phyloP scores from a whole-genome alignment of 2,797 vertebrate species.

The Neopelma chrysocephalum region DNA sequence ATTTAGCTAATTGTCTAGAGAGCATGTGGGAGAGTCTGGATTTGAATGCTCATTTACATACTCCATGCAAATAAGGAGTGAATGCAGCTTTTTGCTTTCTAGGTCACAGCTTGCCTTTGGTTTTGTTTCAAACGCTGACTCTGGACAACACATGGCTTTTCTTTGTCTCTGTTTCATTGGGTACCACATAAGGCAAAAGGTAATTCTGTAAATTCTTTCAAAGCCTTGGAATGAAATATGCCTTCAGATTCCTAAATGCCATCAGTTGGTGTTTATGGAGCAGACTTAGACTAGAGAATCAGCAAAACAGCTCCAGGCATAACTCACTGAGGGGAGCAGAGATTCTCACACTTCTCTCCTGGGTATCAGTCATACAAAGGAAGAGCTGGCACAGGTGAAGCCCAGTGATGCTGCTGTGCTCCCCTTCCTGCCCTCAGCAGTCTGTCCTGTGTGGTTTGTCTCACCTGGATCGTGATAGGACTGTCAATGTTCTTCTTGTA shows the following conservation, averaged over 20 bases:
- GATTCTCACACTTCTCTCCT: not conserved
- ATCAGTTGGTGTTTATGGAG: not conserved
- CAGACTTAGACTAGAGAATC: not conserved
- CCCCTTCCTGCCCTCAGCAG: not conserved
- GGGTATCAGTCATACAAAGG: not conserved
- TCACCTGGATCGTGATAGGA: conserved; percentile 89
- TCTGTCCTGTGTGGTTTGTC: not conserved
- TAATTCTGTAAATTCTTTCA: not conserved
- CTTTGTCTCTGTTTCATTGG: not conserved
- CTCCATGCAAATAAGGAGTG: not conserved
- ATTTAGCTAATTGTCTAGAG: not conserved
- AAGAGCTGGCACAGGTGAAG: not conserved
- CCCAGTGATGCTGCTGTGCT: not conserved
- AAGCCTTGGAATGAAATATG: not conserved
- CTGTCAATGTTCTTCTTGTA: conserved; percentile 84
- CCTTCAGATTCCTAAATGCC: not conserved
- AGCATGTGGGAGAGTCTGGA: not conserved
- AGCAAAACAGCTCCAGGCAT: not conserved
- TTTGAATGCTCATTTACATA: conserved; percentile 24
- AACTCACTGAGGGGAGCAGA: not conserved
- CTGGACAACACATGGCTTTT: not conserved
- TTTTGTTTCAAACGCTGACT: not conserved
- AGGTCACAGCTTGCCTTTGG: conserved; percentile 4
- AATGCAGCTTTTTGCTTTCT: conserved; percentile 38
- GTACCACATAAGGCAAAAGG: not conserved